Conservation (phyloP, 2,113 vertebrate genomes). For the Pavo muticus region DNA sequence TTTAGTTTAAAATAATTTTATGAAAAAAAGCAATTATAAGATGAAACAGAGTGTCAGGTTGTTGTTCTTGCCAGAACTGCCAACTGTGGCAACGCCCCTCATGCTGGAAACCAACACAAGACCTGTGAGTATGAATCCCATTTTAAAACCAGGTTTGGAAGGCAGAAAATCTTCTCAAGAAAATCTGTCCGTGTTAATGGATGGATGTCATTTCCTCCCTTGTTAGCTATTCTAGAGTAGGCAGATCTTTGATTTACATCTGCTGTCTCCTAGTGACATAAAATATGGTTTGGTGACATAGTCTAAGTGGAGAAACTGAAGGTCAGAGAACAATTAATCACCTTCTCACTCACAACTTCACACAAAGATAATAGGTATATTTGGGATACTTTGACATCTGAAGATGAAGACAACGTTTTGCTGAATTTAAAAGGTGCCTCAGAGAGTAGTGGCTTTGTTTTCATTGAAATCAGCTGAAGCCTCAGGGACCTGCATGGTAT, state of each 20-base stretch:
- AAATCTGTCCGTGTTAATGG: neutral
- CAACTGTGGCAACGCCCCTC: neutral
- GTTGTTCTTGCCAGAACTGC: neutral
- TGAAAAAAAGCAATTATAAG: neutral
- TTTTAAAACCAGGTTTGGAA: conserved; percentile 1
- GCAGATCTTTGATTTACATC: conserved; percentile 17
- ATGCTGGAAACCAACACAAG: neutral
- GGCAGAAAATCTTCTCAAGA: conserved; percentile 1
- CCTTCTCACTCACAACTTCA: neutral
- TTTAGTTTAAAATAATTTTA: neutral
- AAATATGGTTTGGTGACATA: conserved; percentile 30
- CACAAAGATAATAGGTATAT: neutral
- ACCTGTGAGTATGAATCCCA: neutral
- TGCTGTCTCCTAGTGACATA: conserved; percentile 20
- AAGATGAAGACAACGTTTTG: neutral
- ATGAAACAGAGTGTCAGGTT: neutral
- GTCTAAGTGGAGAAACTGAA: conserved; percentile 6
- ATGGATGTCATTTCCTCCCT: conserved; percentile 31
- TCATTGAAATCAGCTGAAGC: neutral
- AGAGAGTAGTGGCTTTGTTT: neutral
- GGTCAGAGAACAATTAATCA: conserved; percentile 31
- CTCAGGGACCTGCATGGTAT: neutral
- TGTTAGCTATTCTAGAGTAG: conserved; percentile 1
- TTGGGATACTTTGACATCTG: neutral
- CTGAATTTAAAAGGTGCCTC: neutral